Evolutionary conservation across 2,113 vertebrate genomes (phyloP), one percentile per base, ranked within the genome.

Genomic region (Athene cunicularia): DNA sequence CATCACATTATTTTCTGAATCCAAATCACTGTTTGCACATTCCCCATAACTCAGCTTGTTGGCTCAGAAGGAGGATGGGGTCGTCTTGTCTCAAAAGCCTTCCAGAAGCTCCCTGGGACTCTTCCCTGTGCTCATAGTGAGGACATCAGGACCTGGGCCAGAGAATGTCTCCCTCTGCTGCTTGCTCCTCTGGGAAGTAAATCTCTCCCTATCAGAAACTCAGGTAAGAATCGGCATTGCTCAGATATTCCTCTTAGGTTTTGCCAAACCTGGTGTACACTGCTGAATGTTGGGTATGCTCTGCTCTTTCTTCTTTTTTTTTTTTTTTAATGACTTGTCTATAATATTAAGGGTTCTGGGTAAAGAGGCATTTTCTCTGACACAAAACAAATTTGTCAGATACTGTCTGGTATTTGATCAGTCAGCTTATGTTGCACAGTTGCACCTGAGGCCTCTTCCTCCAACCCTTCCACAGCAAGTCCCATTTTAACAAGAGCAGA

Each of bases 131-230:
- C 37, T 89, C 47, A 67, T 35, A 74, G 28, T 18, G 10, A 90
- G 8, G 6, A 41, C 19, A 14, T 12, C n/a, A 64, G 79, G 30
- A 82, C 16, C 19, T 60, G 33, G 27, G 21, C 0, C 2, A 41
- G 14, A 47, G 23, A 62, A 22, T 1, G 0, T 19, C 8, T 63
- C 26, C 8, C 7, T 81, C 39, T 55, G 64, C 20, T 41, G 47
- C 39, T 18, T 0, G 1, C 1, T 82, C 6, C n/a, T 37, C 16
- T 0, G 2, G 8, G 9, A 80, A 67, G 23, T 32, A 52, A 52
- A 52, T 12, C 22, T 23, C 66, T 71, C 33, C 22, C 20, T 55
- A 18, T 52, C 22, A 75, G 52, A 89, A 76, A 43, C 32, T 26
- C 26, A 32, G 49, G 37, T 43, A 75, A 80, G 35, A 47, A 10